These are phyloP conservation scores for Nerophis ophidion DNA, from an alignment of 2,113 vertebrate species.

Conservation along the genomic window DNA sequence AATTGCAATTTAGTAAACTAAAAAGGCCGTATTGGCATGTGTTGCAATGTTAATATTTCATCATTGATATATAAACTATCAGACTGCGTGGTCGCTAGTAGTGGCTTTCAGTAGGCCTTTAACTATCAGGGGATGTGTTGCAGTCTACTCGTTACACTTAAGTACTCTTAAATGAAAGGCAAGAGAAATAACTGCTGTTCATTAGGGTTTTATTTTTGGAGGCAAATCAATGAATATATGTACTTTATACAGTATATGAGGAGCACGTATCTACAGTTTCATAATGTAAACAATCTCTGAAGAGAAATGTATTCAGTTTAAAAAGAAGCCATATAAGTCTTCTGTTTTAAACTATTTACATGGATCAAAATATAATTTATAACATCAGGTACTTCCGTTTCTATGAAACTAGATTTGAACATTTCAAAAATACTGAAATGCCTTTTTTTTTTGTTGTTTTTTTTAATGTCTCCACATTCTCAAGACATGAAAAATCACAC, in stretches of 20 bases:
- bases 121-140: neutral
- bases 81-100: too few species aligned
- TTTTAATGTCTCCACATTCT: slow-evolving; percentile 76
- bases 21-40: too few species aligned
- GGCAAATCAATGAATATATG: slow-evolving; percentile 91
- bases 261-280: slow-evolving; percentile 98
- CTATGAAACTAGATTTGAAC: slow-evolving; percentile 99
- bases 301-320: slow-evolving; percentile 82
- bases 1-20: too few species aligned
- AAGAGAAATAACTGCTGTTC: slow-evolving; percentile 46
- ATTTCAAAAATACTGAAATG: slow-evolving; percentile 99
- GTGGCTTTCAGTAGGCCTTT: too few species aligned
- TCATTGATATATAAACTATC: too few species aligned
- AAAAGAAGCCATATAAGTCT: slow-evolving; percentile 88
- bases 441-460: slow-evolving; percentile 75
- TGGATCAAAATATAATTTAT: slow-evolving; percentile 99
- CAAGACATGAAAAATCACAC: slow-evolving; percentile 94
- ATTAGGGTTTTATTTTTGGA: slow-evolving; percentile 86
- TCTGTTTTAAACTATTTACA: slow-evolving; percentile 94
- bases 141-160: too few species aligned
- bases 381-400: slow-evolving; percentile 94
- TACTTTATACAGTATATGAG: slow-evolving; percentile 99
- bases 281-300: slow-evolving; percentile 99
- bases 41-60: too few species aligned
- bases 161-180: neutral